Percentiles rank a stretch among this genome's conserved stretches.
phyloP scores from a whole-genome alignment of 2,888 invertebrate genomes.

The Oscheius sp. region DNA sequence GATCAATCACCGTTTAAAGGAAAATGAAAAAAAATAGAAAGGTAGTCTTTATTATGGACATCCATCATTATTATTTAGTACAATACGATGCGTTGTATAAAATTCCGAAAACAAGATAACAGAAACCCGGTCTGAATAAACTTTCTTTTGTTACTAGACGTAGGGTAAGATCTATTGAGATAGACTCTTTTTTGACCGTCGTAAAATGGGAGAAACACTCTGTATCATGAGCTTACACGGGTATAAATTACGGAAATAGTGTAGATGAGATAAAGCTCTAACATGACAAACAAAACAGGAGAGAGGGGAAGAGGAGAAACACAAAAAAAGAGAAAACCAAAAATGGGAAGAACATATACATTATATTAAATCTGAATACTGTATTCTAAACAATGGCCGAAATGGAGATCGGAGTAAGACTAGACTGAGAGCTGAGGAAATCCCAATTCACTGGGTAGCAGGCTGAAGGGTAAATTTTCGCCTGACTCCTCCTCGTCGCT shows the following conservation, averaged over 20 bases:
- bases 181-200: conserved; percentile 27
- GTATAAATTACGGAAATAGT: not conserved
- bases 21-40: not conserved
- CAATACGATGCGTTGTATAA: conserved; percentile 30
- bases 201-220: conserved; percentile 5
- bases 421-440: conserved; percentile 31
- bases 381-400: conserved; percentile 25
- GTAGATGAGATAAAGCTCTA: conserved; percentile 17
- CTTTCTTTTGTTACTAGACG: conserved; percentile 12
- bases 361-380: conserved; percentile 19
- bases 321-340: not conserved
- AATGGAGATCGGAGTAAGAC: conserved; percentile 31
- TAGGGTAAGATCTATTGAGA: conserved; percentile 26
- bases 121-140: conserved; percentile 28
- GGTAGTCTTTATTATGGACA: conserved; percentile 24
- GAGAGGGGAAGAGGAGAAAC: conserved; percentile 3
- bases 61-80: conserved; percentile 26
- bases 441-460: conserved; percentile 18
- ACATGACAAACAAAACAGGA: conserved; percentile 12
- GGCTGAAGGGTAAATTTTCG: conserved; percentile 8
- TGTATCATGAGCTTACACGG: conserved; percentile 11
- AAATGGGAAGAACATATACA: conserved; percentile 14
- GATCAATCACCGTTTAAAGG: no score
- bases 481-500: conserved; percentile 23
- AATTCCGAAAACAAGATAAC: not conserved